A percentile compares a stretch with the other conserved stretches of the same genome.
Conservation (phyloP, 1,140 invertebrate species). For the Drosophila subpulchrella region DNA sequence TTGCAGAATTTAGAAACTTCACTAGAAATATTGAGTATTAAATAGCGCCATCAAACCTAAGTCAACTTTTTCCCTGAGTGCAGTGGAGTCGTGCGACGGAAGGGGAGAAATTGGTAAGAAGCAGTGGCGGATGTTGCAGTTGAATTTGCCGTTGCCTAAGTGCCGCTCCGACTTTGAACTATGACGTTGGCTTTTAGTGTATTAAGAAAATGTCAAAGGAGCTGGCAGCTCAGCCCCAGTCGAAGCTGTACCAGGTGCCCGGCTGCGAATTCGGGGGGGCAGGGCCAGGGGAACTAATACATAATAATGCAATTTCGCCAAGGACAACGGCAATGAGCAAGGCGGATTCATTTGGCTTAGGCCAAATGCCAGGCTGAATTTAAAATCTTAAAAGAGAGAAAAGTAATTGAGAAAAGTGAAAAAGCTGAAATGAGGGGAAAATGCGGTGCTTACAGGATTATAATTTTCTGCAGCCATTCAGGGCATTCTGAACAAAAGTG, state of each 20-base stretch:
- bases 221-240: slow-evolving; percentile 25
- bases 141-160: slow-evolving; percentile 64
- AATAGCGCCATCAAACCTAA: not conserved
- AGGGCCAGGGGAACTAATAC: slow-evolving; percentile 50
- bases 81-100: not conserved
- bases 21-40: no score
- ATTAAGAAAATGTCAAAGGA: slow-evolving; percentile 70
- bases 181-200: slow-evolving; percentile 79
- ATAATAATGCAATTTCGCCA: slow-evolving; percentile 75
- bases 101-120: not conserved
- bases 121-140: slow-evolving; percentile 52
- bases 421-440: not conserved
- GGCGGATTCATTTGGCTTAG: slow-evolving; percentile 73
- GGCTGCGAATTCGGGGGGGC: not conserved
- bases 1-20: no score
- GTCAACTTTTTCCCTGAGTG: not conserved
- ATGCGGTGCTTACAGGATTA: slow-evolving; percentile 18
- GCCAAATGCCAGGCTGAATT: slow-evolving; percentile 28
- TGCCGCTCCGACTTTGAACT: slow-evolving; percentile 73
- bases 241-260: slow-evolving; percentile 42
- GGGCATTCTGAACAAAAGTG: slow-evolving; percentile 1
- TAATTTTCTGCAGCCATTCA: slow-evolving; percentile 29
- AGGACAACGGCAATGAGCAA: slow-evolving; percentile 55
- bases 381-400: slow-evolving; percentile 26
- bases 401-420: slow-evolving; percentile 12